These are phyloP conservation scores for Zapornia atra DNA, from an alignment of 2,113 vertebrate species.

Conservation along the genomic window DNA sequence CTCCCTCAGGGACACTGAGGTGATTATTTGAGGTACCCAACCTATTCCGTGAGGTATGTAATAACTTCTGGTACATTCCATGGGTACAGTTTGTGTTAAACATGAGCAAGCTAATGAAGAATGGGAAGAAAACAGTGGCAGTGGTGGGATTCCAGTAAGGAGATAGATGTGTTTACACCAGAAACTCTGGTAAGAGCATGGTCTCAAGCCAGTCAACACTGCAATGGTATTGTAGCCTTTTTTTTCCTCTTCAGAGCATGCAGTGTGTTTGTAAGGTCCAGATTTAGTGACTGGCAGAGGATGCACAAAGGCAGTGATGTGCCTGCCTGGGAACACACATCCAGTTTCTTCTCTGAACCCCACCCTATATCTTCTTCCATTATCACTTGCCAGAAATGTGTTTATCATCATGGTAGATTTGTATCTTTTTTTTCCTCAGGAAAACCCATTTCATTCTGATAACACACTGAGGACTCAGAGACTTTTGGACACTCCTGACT, in stretches of 20 bases:
- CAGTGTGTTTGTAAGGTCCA: fast-evolving
- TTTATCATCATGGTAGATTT: not conserved
- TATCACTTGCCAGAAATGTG: not conserved
- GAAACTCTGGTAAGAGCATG: not conserved
- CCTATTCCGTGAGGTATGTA: not conserved
- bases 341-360: not conserved
- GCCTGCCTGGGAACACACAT: not conserved
- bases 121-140: not conserved
- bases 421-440: not conserved
- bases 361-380: not conserved
- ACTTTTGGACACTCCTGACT: not conserved
- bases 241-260: not conserved
- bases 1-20: not conserved
- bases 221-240: not conserved
- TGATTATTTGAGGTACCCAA: not conserved
- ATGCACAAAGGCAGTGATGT: not conserved
- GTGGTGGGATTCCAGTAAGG: not conserved
- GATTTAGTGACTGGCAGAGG: not conserved
- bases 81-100: not conserved
- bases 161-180: not conserved
- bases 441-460: not conserved
- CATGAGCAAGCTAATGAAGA: not conserved
- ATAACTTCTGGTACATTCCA: not conserved
- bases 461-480: not conserved
- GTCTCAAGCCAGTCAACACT: not conserved